These are phyloP conservation scores for Chascanopsetta lugubris DNA, from an alignment of 2,113 vertebrate genomes.

Conservation along the genomic window DNA sequence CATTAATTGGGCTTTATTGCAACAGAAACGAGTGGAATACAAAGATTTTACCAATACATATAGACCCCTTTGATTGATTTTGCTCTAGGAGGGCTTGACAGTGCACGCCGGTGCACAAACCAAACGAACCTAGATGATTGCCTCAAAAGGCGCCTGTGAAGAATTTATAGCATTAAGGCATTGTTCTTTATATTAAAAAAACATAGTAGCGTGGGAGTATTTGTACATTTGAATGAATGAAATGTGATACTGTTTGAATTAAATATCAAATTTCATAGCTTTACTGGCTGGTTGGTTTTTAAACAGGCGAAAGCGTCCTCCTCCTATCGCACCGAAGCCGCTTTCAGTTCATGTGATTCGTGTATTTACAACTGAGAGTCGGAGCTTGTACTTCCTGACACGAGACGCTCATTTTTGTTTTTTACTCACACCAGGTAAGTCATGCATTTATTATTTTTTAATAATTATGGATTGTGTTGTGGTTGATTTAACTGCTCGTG, in stretches of 20 bases:
- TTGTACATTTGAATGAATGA: too few species aligned
- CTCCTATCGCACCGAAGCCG: not conserved
- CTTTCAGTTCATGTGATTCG: not conserved
- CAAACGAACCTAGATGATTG: slow-evolving; percentile 24
- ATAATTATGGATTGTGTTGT: not conserved
- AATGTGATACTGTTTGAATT: too few species aligned
- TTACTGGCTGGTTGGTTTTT: too few species aligned
- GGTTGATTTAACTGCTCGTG: not conserved
- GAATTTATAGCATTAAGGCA: not conserved
- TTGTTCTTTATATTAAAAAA: too few species aligned
- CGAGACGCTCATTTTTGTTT: not conserved
- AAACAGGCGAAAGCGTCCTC: slow-evolving; percentile 26
- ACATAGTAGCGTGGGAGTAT: too few species aligned
- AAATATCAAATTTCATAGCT: too few species aligned
- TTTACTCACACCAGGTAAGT: not conserved
- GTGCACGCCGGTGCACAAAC: not conserved
- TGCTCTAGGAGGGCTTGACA: fast-evolving
- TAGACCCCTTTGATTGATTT: not conserved
- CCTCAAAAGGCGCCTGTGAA: slow-evolving; percentile 18
- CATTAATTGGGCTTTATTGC: not conserved
- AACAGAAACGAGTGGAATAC: fast-evolving
- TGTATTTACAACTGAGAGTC: not conserved
- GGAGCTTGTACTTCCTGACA: not conserved
- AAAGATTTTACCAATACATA: fast-evolving
- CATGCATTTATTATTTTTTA: not conserved